phyloP scores from a whole-genome alignment of 2,888 invertebrate genomes.

The Apamea sordens region DNA sequence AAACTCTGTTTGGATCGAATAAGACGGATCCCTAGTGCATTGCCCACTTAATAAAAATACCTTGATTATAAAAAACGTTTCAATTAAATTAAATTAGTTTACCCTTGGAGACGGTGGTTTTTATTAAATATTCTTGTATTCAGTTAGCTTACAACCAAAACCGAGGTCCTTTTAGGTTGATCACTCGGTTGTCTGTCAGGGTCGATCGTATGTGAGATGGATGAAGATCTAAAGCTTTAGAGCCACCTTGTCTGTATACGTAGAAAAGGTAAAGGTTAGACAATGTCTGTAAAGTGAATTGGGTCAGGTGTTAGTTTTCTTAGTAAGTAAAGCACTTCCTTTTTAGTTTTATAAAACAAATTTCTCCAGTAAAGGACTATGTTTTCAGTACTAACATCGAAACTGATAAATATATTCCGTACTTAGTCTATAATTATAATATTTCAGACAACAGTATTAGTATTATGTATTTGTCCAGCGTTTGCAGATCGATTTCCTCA shows the following conservation, averaged over 20 bases:
- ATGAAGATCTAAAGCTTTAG: slow-evolving; percentile 32
- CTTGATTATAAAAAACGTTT: slow-evolving; percentile 31
- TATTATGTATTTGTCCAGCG: neutral
- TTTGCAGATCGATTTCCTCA: neutral
- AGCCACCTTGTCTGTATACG: slow-evolving; percentile 7
- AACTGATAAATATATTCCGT: neutral
- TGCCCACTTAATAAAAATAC: slow-evolving; percentile 33
- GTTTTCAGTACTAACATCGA: neutral
- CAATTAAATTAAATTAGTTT: slow-evolving; percentile 26
- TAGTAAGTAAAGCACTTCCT: slow-evolving; percentile 2
- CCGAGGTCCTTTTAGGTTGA: slow-evolving; percentile 27
- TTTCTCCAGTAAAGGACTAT: neutral
- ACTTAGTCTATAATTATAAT: neutral
- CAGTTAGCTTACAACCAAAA: slow-evolving; percentile 10
- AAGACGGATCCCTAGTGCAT: slow-evolving; percentile 36
- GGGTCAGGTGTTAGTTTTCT: slow-evolving; percentile 14
- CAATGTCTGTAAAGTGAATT: slow-evolving; percentile 32
- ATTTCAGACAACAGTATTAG: neutral
- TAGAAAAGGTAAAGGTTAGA: slow-evolving; percentile 22
- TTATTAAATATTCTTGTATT: slow-evolving; percentile 28
- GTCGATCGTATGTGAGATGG: slow-evolving; percentile 37
- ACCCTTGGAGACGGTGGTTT: neutral
- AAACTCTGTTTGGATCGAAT: slow-evolving; percentile 2
- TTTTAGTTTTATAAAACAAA: neutral
- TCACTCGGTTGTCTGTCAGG: slow-evolving; percentile 34